Evolutionary conservation across 2,888 invertebrate species (phyloP).

Genomic region (Bruchidius siliquastri): DNA sequence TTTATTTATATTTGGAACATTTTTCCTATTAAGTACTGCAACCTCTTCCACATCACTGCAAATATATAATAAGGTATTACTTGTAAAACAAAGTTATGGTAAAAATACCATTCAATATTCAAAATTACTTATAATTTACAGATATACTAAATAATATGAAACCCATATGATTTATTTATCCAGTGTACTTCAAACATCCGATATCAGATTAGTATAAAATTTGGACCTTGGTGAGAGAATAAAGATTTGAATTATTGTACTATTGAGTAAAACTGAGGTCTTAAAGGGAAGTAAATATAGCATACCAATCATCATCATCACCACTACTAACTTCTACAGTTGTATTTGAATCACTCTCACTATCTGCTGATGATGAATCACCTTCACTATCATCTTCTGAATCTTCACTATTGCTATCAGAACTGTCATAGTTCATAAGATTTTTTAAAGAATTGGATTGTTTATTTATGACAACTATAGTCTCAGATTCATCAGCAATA

Average conservation of each 20-base stretch:
- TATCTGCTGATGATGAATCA: conserved; percentile 4
- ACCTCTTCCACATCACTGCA: not conserved
- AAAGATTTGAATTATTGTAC: too few species aligned
- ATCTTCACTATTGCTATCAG: conserved; percentile 7
- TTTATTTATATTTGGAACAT: conserved; percentile 13
- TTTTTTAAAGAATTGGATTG: conserved; percentile 18
- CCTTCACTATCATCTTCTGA: not conserved
- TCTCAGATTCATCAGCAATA: conserved; percentile 5
- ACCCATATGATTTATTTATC: too few species aligned
- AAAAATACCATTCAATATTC: too few species aligned
- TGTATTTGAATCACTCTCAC: conserved; percentile 12
- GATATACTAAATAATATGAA: too few species aligned
- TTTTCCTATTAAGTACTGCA: not conserved
- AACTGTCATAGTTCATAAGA: conserved; percentile 19
- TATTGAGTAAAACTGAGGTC: too few species aligned
- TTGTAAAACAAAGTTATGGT: not conserved
- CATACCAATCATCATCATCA: too few species aligned
- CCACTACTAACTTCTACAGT: conserved; percentile 35
- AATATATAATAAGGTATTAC: too few species aligned
- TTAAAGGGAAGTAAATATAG: too few species aligned
- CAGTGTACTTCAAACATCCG: too few species aligned
- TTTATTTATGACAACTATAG: conserved; percentile 15
- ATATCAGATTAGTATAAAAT: too few species aligned
- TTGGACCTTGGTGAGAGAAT: too few species aligned
- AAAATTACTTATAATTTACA: too few species aligned